Percentiles rank a stretch among this genome's conserved stretches.
phyloP scores from a whole-genome alignment of 2,113 vertebrate species.

The Eudyptes chrysolophus region DNA sequence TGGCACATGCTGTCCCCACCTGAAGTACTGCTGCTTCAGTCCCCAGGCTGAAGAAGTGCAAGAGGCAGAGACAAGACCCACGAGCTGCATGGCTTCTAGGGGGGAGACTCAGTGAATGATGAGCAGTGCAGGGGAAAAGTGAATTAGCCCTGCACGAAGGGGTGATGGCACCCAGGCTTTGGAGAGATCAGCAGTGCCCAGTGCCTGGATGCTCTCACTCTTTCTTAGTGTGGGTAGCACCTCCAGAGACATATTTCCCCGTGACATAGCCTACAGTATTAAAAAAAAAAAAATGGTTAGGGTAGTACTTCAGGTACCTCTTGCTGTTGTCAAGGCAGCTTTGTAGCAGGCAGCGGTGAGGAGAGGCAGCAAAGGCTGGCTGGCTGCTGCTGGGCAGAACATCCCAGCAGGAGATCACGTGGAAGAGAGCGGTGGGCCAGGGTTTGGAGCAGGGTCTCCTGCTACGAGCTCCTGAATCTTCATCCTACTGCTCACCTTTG shows the following conservation, averaged over 20 bases:
- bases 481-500: neutral
- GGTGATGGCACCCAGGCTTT: neutral
- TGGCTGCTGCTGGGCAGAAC: neutral
- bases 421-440: neutral
- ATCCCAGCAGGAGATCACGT: neutral
- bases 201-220: neutral
- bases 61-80: neutral
- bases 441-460: neutral
- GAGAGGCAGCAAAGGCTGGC: neutral
- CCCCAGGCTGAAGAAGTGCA: neutral
- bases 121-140: neutral
- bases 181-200: neutral
- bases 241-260: neutral
- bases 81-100: neutral
- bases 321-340: constrained; percentile 12
- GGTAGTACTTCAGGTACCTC: neutral
- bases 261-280: neutral
- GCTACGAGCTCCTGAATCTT: neutral
- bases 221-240: neutral
- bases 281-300: neutral
- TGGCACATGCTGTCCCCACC: neutral
- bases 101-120: neutral
- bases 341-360: neutral
- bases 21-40: neutral
- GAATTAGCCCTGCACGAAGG: neutral